A percentile compares a stretch with the other conserved stretches of the same genome.
Conservation (phyloP, 2,888 invertebrate species). For the Andrena bucephala region DNA sequence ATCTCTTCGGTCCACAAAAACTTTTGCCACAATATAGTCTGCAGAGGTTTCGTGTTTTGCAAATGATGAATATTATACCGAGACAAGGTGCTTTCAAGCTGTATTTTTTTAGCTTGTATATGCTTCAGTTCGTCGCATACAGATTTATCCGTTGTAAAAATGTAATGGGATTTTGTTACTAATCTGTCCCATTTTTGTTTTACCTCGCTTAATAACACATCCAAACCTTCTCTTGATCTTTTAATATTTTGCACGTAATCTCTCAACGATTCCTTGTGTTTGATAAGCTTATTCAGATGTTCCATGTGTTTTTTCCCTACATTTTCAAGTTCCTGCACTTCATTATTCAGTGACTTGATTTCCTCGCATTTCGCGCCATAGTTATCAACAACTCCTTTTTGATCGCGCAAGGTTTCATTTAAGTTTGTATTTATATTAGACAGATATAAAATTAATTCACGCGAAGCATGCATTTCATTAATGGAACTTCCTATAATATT, state of each 20-base stretch:
- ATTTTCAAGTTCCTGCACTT: constrained; percentile 53
- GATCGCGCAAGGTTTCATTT: constrained; percentile 55
- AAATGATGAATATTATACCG: constrained; percentile 53
- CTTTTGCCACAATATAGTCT: constrained; percentile 62
- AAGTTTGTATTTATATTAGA: constrained; percentile 51
- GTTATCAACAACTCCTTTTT: constrained; percentile 50
- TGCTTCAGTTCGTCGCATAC: constrained; percentile 74
- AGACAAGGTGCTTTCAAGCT: constrained; percentile 72
- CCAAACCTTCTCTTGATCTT: constrained; percentile 41
- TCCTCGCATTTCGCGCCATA: constrained; percentile 37
- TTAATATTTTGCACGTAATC: constrained; percentile 38
- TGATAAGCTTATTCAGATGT: constrained; percentile 52
- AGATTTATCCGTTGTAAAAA: constrained; percentile 51
- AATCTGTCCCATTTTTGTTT: constrained; percentile 64
- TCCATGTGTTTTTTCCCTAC: constrained; percentile 59
- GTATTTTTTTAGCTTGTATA: constrained; percentile 70
- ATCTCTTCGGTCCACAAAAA: constrained; percentile 69
- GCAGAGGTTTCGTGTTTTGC: constrained; percentile 60
- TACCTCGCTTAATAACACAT: constrained; percentile 41
- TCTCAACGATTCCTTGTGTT: constrained; percentile 51
- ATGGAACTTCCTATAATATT: constrained; percentile 55
- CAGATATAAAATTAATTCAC: constrained; percentile 55
- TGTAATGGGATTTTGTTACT: constrained; percentile 45
- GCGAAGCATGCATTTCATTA: constrained; percentile 54
- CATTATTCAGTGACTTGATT: constrained; percentile 48